Base-by-base conservation (phyloP, 2,888 invertebrate species). In the Drosophila peninsularis region DNA sequence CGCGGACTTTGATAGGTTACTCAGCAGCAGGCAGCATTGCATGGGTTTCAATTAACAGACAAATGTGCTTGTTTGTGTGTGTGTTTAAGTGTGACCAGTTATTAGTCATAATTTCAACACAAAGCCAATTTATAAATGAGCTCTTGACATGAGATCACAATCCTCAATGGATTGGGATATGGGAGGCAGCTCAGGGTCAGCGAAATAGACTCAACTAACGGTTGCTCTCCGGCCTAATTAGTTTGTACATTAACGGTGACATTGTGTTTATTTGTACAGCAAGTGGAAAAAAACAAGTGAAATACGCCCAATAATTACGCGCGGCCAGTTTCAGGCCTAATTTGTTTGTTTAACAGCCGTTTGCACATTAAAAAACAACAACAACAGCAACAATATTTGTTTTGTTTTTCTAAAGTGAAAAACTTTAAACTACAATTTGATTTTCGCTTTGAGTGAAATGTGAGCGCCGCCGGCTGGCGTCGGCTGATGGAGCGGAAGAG, bases 191-290 rank as follows among this genome's bases (percentile, higher is more conserved):
- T 50, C 45, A 63, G 55, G 64, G 60, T 54, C 63, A 65, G 42
- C 30, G 32, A 36, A 61, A 53, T 39, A 60, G 47, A 32, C 52
- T 39, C 54, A 50, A 32, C 41, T 49, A 61, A 47, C 45, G 45
- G 21, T 32, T 30, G 50, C 56, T 64, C 69, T 79, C 44, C 61
- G 55, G 57, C 24, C 77, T 86, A 84, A 84, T 84, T 88, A 88
- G 88, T 71, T 86, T 75, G 78, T 86, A 71, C 86, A 82, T 80
- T 82, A 88, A 80, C 87, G 78, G 47, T 83, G 88, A 84, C 83
- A 81, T 62, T 76, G 53, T 84, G 84, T 84, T 84, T 84, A 83
- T 88, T 84, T 86, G 65, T 69, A 69, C 27, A 71, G 74, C 74
- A 68, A 79, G 82, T 82, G 71, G 66, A 69, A 53, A 55, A 68